These are phyloP conservation scores for Porites evermanni DNA, from an alignment of 92 coral and sea anemone genomes.

Conservation along the genomic window DNA sequence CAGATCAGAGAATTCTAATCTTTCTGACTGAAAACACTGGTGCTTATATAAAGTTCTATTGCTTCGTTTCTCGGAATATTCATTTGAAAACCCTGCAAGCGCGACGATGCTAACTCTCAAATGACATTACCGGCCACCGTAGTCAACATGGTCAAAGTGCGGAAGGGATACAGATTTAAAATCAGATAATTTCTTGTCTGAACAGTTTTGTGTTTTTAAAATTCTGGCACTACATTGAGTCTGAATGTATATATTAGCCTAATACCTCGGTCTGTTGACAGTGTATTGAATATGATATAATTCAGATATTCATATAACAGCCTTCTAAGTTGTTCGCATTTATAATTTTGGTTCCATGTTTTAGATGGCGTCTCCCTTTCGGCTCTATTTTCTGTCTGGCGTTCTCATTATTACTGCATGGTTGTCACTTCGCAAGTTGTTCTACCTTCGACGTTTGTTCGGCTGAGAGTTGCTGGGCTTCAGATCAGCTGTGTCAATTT, in stretches of 20 bases:
- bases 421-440: background rate
- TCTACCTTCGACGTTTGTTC: constrained; percentile 10
- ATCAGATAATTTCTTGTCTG: background rate
- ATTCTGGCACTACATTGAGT: constrained; percentile 1
- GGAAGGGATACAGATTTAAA: background rate
- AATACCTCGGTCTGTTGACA: background rate
- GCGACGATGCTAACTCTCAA: background rate
- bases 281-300: constrained; percentile 2
- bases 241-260: background rate
- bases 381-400: constrained; percentile 1
- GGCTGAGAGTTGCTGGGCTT: constrained; percentile 8
- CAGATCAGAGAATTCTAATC: background rate
- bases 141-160: constrained; percentile 19
- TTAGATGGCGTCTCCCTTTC: constrained; percentile 11
- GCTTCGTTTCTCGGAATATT: background rate
- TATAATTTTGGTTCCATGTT: background rate
- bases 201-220: background rate
- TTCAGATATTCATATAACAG: background rate
- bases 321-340: constrained; percentile 1
- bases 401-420: background rate
- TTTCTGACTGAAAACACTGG: background rate
- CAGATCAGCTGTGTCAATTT: constrained; percentile 35
- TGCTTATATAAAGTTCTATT: background rate
- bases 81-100: background rate
- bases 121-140: background rate